Percentiles rank a stretch among this genome's conserved stretches.
Evolutionary conservation across 1,140 invertebrate genomes (phyloP).

Genomic region (Drosophila saltans): DNA sequence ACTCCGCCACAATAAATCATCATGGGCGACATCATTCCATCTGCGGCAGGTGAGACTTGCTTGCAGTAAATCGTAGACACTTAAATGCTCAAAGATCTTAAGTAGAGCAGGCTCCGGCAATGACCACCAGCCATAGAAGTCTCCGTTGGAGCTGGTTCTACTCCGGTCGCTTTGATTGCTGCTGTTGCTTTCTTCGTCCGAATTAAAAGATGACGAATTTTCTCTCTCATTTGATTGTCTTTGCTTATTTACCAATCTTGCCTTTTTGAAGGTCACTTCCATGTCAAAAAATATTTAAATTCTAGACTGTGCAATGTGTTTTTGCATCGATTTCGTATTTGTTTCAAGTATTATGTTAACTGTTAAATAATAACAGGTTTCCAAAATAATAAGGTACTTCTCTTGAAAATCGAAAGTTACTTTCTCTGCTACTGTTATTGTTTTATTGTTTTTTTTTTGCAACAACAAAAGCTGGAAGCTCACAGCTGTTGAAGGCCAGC

Average conservation of each 20-base stretch:
- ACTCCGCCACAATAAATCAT: slow-evolving; percentile 89
- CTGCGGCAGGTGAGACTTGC: slow-evolving; percentile 85
- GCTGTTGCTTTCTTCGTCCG: background rate
- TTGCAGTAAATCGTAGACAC: slow-evolving; percentile 85
- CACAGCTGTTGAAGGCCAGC: slow-evolving; percentile 40
- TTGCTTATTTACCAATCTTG: slow-evolving; percentile 45
- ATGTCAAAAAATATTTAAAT: slow-evolving; percentile 35
- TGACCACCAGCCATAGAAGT: slow-evolving; percentile 84
- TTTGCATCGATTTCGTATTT: background rate
- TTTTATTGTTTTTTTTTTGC: slow-evolving; percentile 37
- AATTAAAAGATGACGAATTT: background rate
- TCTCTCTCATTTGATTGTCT: slow-evolving; percentile 10
- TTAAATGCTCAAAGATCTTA: slow-evolving; percentile 87
- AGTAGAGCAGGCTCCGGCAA: slow-evolving; percentile 89
- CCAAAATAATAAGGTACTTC: background rate
- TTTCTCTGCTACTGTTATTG: slow-evolving; percentile 60
- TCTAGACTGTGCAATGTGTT: background rate
- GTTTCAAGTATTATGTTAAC: slow-evolving; percentile 1
- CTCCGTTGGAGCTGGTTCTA: background rate
- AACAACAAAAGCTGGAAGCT: background rate
- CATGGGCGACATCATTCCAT: slow-evolving; percentile 87
- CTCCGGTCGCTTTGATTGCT: background rate
- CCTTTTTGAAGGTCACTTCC: slow-evolving; percentile 74
- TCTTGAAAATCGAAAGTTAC: slow-evolving; percentile 48
- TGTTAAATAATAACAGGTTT: slow-evolving; percentile 45